phyloP scores from a whole-genome alignment of 2,888 invertebrate genomes.

The Eucriotettix oculatus region DNA sequence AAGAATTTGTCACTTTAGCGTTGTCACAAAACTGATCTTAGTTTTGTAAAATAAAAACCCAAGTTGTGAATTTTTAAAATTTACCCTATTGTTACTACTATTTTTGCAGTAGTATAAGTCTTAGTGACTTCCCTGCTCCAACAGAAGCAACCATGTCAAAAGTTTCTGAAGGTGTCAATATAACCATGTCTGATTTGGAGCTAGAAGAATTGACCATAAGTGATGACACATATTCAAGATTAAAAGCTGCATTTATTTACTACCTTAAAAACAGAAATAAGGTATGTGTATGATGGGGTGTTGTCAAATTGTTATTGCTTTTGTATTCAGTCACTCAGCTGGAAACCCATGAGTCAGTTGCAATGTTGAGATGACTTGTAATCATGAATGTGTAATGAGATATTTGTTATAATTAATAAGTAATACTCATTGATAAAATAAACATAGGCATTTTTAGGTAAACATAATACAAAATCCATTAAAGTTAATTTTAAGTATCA shows the following conservation, averaged over 20 bases:
- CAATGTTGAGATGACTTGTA: too few species aligned
- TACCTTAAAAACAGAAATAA: slow-evolving; percentile 39
- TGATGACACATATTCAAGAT: slow-evolving; percentile 33
- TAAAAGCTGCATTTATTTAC: slow-evolving; percentile 66
- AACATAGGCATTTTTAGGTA: too few species aligned
- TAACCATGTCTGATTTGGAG: slow-evolving; percentile 48
- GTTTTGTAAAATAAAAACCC: too few species aligned
- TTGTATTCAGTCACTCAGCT: too few species aligned
- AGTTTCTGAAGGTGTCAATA: slow-evolving; percentile 13
- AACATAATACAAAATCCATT: too few species aligned
- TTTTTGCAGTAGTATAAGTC: slow-evolving; percentile 8
- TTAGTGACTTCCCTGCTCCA: slow-evolving; percentile 3
- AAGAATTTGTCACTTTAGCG: too few species aligned
- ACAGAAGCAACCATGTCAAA: slow-evolving; percentile 4
- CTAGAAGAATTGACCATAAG: slow-evolving; percentile 43
- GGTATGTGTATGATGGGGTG: neutral
- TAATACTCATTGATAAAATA: too few species aligned
- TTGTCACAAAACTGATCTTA: neutral
- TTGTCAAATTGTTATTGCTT: too few species aligned
- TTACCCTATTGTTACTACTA: neutral
- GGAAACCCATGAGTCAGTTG: too few species aligned
- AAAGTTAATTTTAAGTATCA: too few species aligned
- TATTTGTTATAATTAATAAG: too few species aligned
- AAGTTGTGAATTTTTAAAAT: neutral
- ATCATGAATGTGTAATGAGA: too few species aligned